Evolutionary conservation across 2,888 invertebrate species (phyloP).

Genomic region (Dolichopus griseipennis): DNA sequence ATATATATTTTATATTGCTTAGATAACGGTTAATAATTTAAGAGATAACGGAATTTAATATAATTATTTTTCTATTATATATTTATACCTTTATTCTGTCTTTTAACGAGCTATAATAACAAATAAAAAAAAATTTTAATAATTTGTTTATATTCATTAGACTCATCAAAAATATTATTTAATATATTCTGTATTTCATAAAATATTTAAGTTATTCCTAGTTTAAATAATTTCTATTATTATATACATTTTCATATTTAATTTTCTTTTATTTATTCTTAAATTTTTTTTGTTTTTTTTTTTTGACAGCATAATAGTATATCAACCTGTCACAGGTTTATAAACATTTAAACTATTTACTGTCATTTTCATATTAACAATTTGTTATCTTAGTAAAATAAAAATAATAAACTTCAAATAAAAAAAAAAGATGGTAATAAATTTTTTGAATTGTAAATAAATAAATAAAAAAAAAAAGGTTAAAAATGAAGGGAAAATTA

Average conservation of each 20-base stretch:
- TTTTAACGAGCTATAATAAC: no score
- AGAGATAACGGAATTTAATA: no score
- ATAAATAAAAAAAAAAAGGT: not conserved
- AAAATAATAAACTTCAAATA: not conserved
- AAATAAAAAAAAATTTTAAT: no score
- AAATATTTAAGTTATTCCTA: no score
- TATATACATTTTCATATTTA: not conserved
- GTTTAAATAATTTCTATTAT: no score
- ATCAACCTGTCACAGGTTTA: slow-evolving; percentile 1
- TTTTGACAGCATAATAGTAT: not conserved
- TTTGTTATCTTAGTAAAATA: slow-evolving; percentile 1
- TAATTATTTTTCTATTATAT: no score
- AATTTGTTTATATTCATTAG: no score
- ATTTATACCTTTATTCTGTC: no score
- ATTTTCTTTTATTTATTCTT: not conserved
- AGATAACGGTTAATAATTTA: no score
- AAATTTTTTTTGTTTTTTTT: not conserved
- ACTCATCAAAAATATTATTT: no score
- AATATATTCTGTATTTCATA: no score
- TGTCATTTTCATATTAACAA: not conserved
- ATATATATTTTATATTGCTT: no score
- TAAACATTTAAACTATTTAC: slow-evolving; percentile 2
- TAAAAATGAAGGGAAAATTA: not conserved
- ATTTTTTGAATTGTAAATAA: not conserved
- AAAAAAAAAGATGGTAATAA: not conserved